Conservation (phyloP, 2,888 invertebrate genomes). For the Aricia artaxerxes region DNA sequence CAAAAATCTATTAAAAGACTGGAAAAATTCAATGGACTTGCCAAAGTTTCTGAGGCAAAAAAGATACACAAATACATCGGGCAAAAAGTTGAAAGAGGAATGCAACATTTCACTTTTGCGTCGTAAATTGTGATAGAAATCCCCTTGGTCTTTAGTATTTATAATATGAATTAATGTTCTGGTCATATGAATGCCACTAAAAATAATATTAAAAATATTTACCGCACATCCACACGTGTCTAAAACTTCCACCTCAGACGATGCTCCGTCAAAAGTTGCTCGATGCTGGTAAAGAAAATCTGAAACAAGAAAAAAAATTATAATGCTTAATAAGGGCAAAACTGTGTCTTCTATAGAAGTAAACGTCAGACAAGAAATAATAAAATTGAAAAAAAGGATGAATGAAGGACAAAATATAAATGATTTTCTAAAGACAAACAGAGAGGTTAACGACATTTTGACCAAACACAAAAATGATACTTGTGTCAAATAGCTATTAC, state of each 20-base stretch:
- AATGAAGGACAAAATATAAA: not conserved
- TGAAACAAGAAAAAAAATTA: slow-evolving; percentile 60
- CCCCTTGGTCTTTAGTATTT: not conserved
- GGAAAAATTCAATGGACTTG: not conserved
- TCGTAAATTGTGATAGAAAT: not conserved
- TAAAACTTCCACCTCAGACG: slow-evolving; percentile 88
- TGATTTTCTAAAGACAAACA: not conserved
- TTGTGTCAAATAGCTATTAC: not conserved
- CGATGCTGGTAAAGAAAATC: slow-evolving; percentile 89
- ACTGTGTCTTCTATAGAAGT: not conserved
- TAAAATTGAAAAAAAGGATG: not conserved
- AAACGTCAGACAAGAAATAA: not conserved
- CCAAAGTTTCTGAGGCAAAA: not conserved
- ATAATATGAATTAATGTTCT: not conserved
- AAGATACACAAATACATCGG: not conserved
- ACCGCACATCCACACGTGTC: slow-evolving; percentile 90
- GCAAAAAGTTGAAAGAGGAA: not conserved
- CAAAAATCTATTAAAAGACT: not conserved
- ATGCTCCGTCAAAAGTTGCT: slow-evolving; percentile 87
- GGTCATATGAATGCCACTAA: not conserved
- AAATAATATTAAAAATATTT: slow-evolving; percentile 60
- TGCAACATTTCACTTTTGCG: not conserved
- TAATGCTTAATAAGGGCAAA: not conserved
- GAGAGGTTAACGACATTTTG: not conserved
- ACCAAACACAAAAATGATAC: not conserved